A percentile compares a stretch with the other conserved stretches of the same genome.
Evolutionary conservation across 1,140 invertebrate genomes (phyloP).

Genomic region (Hermetia illucens): DNA sequence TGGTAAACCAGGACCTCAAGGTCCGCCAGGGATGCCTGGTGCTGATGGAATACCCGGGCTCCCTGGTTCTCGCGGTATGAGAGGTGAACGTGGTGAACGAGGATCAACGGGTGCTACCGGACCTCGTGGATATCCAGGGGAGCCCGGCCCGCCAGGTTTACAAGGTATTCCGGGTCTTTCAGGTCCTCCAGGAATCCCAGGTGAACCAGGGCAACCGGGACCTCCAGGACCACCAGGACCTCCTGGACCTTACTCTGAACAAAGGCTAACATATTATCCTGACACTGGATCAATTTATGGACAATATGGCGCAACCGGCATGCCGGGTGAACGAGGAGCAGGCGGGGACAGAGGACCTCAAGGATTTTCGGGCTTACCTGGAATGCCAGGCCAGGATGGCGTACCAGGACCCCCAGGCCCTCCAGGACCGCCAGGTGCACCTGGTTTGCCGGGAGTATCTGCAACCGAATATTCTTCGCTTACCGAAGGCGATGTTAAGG

Average conservation of each 20-base stretch:
- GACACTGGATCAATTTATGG: too few species aligned
- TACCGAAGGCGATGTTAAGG: constrained; percentile 7
- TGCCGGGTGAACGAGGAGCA: too few species aligned
- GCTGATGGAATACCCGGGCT: constrained; percentile 6
- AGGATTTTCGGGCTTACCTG: constrained; percentile 22
- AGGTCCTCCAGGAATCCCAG: constrained; percentile 44
- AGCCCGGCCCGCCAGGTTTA: constrained; percentile 18
- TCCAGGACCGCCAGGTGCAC: too few species aligned
- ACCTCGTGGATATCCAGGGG: constrained; percentile 6
- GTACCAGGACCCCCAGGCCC: too few species aligned
- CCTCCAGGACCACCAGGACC: constrained; percentile 38
- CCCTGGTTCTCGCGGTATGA: too few species aligned
- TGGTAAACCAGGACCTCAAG: constrained; percentile 1
- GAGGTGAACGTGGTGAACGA: too few species aligned
- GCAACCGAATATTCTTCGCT: constrained; percentile 8
- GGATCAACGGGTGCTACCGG: constrained; percentile 10
- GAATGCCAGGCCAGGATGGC: constrained; percentile 29
- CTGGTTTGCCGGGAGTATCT: constrained; percentile 7
- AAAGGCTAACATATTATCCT: too few species aligned
- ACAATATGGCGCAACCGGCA: too few species aligned
- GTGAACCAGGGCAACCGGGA: constrained; percentile 30
- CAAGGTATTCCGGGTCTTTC: constrained; percentile 18
- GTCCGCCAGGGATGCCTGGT: constrained; percentile 6
- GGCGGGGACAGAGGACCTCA: neutral
- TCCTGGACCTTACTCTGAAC: too few species aligned